Evolutionary conservation across 2,888 invertebrate genomes (phyloP).

Genomic region (Heliothis peltigera): DNA sequence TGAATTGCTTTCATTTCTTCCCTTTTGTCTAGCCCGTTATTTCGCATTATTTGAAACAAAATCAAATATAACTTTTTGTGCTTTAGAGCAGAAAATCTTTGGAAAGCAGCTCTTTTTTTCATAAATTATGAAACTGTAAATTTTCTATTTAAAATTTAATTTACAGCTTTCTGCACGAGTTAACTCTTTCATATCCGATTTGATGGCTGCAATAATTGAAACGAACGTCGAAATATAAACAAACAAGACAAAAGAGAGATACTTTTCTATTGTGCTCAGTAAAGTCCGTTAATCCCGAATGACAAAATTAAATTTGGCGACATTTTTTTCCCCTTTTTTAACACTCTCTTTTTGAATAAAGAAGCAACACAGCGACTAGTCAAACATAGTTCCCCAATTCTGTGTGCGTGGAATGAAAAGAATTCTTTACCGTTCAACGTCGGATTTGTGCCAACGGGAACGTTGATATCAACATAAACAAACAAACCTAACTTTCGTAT

Average conservation of each 20-base stretch:
- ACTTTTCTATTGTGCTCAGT: slow-evolving; percentile 32
- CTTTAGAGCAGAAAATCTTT: slow-evolving; percentile 11
- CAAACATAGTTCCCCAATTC: slow-evolving; percentile 50
- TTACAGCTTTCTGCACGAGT: slow-evolving; percentile 7
- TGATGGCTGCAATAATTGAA: slow-evolving; percentile 25
- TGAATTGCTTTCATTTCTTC: slow-evolving; percentile 27
- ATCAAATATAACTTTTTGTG: slow-evolving; percentile 5
- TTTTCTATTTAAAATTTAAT: slow-evolving; percentile 2
- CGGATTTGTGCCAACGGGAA: slow-evolving; percentile 49
- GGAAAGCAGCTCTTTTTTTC: not conserved
- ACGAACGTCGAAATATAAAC: slow-evolving; percentile 23
- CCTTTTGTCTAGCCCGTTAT: slow-evolving; percentile 4
- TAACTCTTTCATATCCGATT: slow-evolving; percentile 32
- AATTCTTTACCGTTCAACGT: slow-evolving; percentile 41
- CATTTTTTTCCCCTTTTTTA: slow-evolving; percentile 26
- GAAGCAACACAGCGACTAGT: slow-evolving; percentile 33
- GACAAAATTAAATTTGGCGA: slow-evolving; percentile 36
- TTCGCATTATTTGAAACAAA: slow-evolving; percentile 13
- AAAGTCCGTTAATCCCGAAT: slow-evolving; percentile 25
- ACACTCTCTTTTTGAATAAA: slow-evolving; percentile 31
- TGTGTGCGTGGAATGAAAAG: slow-evolving; percentile 44
- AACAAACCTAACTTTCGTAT: slow-evolving; percentile 78
- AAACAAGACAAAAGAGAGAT: slow-evolving; percentile 30
- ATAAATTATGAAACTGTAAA: not conserved
- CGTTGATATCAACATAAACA: slow-evolving; percentile 76